Base-by-base conservation (phyloP, 2,797 vertebrate genomes). In the Mastacembelus armatus region DNA sequence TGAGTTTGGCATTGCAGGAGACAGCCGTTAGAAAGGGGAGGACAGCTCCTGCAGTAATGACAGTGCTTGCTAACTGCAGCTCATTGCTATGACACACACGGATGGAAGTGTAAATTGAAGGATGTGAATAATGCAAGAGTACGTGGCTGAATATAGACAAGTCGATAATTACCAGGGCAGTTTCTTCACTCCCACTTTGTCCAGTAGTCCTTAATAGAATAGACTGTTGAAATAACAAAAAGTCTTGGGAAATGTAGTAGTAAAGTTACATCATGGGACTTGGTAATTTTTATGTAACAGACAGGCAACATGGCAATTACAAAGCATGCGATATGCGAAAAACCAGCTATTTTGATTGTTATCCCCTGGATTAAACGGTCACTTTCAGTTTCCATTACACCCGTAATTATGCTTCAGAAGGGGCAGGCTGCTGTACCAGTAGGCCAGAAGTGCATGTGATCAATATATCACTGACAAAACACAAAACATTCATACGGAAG, bases 91-190 rank as follows among this genome's bases (percentile, higher is more conserved):
- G 85, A 84, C 83, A 86, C 88, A 83, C 88, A 84, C 65, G 76
- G 69, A 84, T 75, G 77, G 69, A 76, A 81, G 81, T 79, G 80
- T 86, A 88, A 90, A 91, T 90, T 88, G 89, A 89, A 85, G 80
- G 80, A 87, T 86, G 88, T 91, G 88, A 89, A 90, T 91, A 90
- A 91, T 89, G 88, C 85, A 91, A 49, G 66, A 88, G 81, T 83
- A 81, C 54, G 66, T 74, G 81, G 86, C 83, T 85, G 85, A 83
- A 90, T 87, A 83, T 85, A 85, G 88, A 90, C 87, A 88, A 87
- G 81, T 84, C 82, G 84, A 87, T 92, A 91, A 90, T 91, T 90
- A 92, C 78, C 66, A 55, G 84, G 80, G 81, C 71, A 85, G 71
- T 82, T 71, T 80, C 75, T 66, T 54, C 70, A 63, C 84, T 80